Percentiles rank a stretch among this genome's conserved stretches.
Conservation (phyloP, 2,797 vertebrate species). For the Diplodus sargus region DNA sequence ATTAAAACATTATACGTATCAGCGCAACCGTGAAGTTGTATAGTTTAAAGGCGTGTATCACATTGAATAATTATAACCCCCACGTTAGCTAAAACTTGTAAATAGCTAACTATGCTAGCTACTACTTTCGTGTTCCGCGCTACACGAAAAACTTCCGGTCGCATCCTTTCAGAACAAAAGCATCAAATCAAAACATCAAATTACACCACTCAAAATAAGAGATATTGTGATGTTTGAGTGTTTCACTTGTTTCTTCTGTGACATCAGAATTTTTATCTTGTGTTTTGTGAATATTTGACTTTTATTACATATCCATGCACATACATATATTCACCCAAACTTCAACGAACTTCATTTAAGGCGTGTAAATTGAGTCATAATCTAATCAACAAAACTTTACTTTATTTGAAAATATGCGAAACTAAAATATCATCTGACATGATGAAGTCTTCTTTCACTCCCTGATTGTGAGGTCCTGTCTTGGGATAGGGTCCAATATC, state of each 20-base stretch:
- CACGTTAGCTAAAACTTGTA: not conserved
- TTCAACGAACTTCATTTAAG: no score
- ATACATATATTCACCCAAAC: no score
- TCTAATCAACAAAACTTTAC: not conserved
- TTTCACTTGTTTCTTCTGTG: no score
- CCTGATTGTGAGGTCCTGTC: not conserved
- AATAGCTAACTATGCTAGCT: not conserved
- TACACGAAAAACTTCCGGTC: slow-evolving; percentile 17
- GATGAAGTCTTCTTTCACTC: not conserved
- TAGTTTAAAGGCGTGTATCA: no score
- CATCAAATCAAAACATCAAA: not conserved
- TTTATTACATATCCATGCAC: no score
- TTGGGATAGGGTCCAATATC: not conserved
- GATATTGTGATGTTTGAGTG: no score
- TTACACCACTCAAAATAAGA: no score
- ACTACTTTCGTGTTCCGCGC: not conserved
- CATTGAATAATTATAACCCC: not conserved
- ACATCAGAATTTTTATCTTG: no score
- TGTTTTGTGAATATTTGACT: no score
- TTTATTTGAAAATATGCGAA: no score
- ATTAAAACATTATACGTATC: no score
- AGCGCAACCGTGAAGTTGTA: no score
- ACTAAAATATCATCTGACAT: not conserved
- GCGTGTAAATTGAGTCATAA: not conserved
- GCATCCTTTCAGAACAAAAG: slow-evolving; percentile 28